Conservation (phyloP, 2,888 invertebrate species). For the Gonocerus acuteangulatus region DNA sequence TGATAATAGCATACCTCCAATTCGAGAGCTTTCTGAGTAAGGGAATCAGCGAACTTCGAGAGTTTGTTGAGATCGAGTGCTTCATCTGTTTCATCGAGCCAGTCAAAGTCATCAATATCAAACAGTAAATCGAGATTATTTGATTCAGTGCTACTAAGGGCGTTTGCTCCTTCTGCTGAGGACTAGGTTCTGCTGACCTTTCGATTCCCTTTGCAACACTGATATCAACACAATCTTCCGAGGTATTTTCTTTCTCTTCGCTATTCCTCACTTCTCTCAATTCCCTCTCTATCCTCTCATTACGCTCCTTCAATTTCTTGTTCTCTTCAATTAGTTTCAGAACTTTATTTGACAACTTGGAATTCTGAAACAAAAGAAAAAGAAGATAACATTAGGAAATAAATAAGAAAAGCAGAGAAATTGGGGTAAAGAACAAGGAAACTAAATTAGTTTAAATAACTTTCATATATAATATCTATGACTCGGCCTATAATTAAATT, state of each 20-base stretch:
- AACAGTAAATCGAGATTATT: slow-evolving; percentile 47
- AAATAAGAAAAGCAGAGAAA: too few species aligned
- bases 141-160: slow-evolving; percentile 43
- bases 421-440: too few species aligned
- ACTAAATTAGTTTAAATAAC: too few species aligned
- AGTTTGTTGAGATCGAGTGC: slow-evolving; percentile 58
- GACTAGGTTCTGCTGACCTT: slow-evolving; percentile 73
- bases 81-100: slow-evolving; percentile 60
- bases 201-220: neutral
- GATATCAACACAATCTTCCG: neutral
- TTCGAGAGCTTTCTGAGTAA: slow-evolving; percentile 33
- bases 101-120: slow-evolving; percentile 64
- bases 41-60: slow-evolving; percentile 42
- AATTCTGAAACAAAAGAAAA: slow-evolving; percentile 46
- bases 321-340: slow-evolving; percentile 59
- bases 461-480: too few species aligned
- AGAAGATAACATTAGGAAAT: too few species aligned
- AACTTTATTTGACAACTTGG: slow-evolving; percentile 57
- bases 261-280: slow-evolving; percentile 1
- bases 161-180: slow-evolving; percentile 81
- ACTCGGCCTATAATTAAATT: too few species aligned
- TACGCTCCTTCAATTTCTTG: slow-evolving; percentile 49
- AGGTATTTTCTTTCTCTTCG: slow-evolving; percentile 37
- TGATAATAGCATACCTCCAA: slow-evolving; percentile 30
- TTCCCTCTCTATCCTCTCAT: slow-evolving; percentile 30